Conservation (phyloP, 1,140 invertebrate species). For the Tetramorium simillimum region DNA sequence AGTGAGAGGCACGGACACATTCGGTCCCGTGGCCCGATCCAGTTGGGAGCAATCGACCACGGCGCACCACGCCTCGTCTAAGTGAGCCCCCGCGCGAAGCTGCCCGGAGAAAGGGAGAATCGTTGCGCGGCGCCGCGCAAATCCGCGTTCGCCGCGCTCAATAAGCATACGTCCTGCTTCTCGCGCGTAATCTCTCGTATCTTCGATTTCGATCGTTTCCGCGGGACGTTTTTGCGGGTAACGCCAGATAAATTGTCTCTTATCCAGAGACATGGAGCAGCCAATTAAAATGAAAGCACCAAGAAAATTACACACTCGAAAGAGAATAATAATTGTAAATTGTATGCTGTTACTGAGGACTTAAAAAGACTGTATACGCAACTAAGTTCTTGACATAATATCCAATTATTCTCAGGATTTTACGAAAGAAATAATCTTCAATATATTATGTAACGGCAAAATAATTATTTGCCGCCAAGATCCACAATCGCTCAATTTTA, state of each 20-base stretch:
- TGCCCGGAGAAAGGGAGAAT: slow-evolving; percentile 79
- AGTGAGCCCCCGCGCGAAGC: slow-evolving; percentile 65
- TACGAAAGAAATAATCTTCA: background rate
- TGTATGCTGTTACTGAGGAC: background rate
- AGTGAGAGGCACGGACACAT: slow-evolving; percentile 79
- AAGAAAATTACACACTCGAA: background rate
- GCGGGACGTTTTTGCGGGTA: background rate
- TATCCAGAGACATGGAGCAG: background rate
- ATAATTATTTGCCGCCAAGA: slow-evolving; percentile 41
- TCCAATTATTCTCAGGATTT: background rate
- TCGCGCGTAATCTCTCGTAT: background rate
- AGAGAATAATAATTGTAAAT: background rate
- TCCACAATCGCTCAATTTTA: slow-evolving; percentile 41
- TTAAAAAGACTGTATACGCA: background rate
- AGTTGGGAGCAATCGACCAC: slow-evolving; percentile 73
- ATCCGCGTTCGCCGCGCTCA: slow-evolving; percentile 65
- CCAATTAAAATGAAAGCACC: background rate
- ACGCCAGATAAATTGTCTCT: background rate
- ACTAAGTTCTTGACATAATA: background rate
- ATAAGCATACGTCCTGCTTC: slow-evolving; percentile 61
- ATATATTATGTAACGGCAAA: slow-evolving; percentile 1
- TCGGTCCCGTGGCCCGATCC: slow-evolving; percentile 71
- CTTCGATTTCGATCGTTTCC: slow-evolving; percentile 36
- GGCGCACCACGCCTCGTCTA: slow-evolving; percentile 78
- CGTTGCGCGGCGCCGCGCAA: slow-evolving; percentile 64